Evolutionary conservation across 2,888 invertebrate species (phyloP).

Genomic region (Tipula confusa): DNA sequence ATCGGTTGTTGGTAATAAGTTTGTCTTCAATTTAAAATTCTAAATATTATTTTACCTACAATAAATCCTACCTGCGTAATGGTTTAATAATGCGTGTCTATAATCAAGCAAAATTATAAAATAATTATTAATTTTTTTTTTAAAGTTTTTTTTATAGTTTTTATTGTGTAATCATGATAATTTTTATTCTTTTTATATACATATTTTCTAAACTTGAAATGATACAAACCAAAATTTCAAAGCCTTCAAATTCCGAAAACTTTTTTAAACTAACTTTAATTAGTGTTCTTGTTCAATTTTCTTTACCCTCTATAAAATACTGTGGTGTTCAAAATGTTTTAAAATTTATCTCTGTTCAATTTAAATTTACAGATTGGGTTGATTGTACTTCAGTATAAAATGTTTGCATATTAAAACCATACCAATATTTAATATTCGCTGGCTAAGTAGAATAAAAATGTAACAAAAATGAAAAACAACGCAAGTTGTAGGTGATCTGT

Average conservation of each 20-base stretch:
- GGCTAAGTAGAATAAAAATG: background rate
- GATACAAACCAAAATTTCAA: background rate
- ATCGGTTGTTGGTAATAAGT: background rate
- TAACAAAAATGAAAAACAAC: background rate
- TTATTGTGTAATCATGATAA: background rate
- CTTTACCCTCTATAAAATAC: background rate
- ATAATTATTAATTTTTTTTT: background rate
- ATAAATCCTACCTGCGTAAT: background rate
- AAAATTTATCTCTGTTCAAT: background rate
- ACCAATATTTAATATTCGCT: too few species aligned
- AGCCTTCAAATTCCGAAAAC: background rate
- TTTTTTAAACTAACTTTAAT: background rate
- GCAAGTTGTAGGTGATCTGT: background rate
- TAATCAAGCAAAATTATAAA: background rate
- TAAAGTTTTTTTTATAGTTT: background rate
- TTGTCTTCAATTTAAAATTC: background rate
- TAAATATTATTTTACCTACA: background rate
- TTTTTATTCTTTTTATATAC: background rate
- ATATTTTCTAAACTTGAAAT: background rate
- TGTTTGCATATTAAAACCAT: too few species aligned
- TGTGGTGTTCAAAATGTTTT: background rate
- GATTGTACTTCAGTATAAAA: too few species aligned
- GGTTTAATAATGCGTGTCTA: background rate
- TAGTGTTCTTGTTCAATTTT: background rate
- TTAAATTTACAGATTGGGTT: background rate